Conservation (phyloP, 2,888 invertebrate species). For the Oegoconia quadripuncta region DNA sequence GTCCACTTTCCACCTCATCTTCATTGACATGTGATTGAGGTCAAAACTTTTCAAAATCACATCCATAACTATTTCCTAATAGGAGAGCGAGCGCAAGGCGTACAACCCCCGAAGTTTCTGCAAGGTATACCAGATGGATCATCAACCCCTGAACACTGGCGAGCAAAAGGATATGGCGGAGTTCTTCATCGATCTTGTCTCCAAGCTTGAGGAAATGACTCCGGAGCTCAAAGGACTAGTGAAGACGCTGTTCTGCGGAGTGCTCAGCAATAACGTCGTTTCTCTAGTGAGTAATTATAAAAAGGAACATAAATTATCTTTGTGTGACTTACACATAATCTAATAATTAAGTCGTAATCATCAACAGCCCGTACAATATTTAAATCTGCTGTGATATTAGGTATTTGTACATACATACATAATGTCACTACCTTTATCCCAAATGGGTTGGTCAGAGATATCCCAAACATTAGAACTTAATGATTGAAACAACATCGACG, state of each 20-base stretch:
- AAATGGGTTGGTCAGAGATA: no score
- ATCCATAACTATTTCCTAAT: slow-evolving; percentile 15
- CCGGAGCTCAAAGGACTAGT: slow-evolving; percentile 92
- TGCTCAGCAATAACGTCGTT: slow-evolving; percentile 96
- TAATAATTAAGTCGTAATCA: not conserved
- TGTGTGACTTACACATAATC: not conserved
- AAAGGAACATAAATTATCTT: not conserved
- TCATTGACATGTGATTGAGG: no score
- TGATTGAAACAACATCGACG: no score
- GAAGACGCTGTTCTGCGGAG: slow-evolving; percentile 95
- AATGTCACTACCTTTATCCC: no score
- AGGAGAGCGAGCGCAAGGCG: slow-evolving; percentile 96
- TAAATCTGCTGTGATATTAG: no score
- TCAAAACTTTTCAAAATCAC: no score
- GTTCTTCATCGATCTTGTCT: slow-evolving; percentile 97
- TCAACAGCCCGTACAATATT: no score
- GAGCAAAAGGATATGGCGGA: slow-evolving; percentile 99
- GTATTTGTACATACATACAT: no score
- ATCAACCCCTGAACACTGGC: slow-evolving; percentile 96
- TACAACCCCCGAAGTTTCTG: slow-evolving; percentile 97
- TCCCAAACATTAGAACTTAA: no score
- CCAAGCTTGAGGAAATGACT: slow-evolving; percentile 97
- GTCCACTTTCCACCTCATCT: no score
- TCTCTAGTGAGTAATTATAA: slow-evolving; percentile 82
- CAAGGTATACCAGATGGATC: slow-evolving; percentile 98